Base-by-base conservation (phyloP, 2,797 vertebrate genomes). In the Halcyon smyrnensis region DNA sequence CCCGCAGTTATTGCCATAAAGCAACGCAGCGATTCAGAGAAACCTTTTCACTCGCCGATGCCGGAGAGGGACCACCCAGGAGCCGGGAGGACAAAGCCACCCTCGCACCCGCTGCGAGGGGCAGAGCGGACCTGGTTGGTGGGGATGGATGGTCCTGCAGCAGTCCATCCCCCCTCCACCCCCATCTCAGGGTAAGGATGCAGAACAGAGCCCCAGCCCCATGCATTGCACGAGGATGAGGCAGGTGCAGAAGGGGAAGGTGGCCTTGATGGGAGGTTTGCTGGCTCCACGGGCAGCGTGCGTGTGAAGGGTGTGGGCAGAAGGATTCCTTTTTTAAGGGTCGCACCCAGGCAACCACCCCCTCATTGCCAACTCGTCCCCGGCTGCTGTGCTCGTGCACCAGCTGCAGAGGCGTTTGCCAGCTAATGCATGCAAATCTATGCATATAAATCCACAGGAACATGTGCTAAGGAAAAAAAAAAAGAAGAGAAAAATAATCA, bases 1-100 rank as follows among this genome's bases (percentile, higher is more conserved):
- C 97, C 97, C 1, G 93, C 95, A 85, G 96, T 92, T 95, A 89
- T 94, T 83, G 91, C 93, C 69, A 87, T 95, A 95, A 95, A 96
- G 96, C 96, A 36, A 77, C 1, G 23, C 84, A 91, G 86, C 1
- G 9, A 80, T 89, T 95, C 93, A 87, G 94, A 94, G 93, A 91
- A 87, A 94, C 54, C 95, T 91, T 97, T 96, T 93, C 94, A 93
- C n/a, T 63, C 3, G 15, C 36, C 9, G 7, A 19, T n/a, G 93
- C 75, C 3, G 32, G 28, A 34, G 50, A 36, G 48, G 48, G 96
- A 97, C 96, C 97, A 97, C 97, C 96, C 97, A 97, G 70, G 93
- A 6, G 2, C 57, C 6, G 3, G n/a, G 6, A 25, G 75, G 90
- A 97, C 95, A 96, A 97, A 97, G 95, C 84, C 65, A 93, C 45